Evolutionary conservation across 1,140 invertebrate genomes (phyloP).

Genomic region (Helicoverpa armigera): DNA sequence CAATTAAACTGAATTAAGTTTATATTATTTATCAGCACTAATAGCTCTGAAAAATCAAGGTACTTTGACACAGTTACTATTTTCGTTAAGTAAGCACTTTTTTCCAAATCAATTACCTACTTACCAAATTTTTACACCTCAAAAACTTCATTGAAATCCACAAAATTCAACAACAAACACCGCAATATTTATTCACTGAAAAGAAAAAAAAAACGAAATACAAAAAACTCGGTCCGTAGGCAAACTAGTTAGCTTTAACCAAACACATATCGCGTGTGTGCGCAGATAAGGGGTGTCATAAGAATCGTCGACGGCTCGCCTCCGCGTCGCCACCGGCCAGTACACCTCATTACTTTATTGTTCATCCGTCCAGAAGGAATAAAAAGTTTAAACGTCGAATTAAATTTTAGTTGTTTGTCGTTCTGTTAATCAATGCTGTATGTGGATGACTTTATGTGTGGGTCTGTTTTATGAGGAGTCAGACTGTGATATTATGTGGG

Average conservation of each 20-base stretch:
- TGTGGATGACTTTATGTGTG: conserved; percentile 1
- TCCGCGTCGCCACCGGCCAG: conserved; percentile 62
- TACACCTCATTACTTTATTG: conserved; percentile 80
- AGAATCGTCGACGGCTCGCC: conserved; percentile 66
- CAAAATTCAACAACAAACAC: conserved; percentile 6
- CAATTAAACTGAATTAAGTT: too few species aligned
- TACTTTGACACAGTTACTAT: too few species aligned
- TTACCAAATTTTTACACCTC: too few species aligned
- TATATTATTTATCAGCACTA: too few species aligned
- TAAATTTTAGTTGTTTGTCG: conserved; percentile 43
- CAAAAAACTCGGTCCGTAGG: conserved; percentile 20
- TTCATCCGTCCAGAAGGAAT: conserved; percentile 68
- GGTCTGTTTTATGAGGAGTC: too few species aligned
- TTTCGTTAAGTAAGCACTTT: too few species aligned
- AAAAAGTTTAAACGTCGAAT: conserved; percentile 64
- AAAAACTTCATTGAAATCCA: neutral
- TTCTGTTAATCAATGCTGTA: conserved; percentile 26
- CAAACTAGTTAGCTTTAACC: conserved; percentile 47
- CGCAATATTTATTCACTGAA: conserved; percentile 1
- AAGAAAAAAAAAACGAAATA: conserved; percentile 6
- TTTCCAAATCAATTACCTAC: too few species aligned
- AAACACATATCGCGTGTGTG: conserved; percentile 75
- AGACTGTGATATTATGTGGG: neutral
- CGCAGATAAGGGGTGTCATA: conserved; percentile 79
- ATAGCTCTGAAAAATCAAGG: too few species aligned